phyloP scores from a whole-genome alignment of 2,888 invertebrate species.

The Ormia ochracea region DNA sequence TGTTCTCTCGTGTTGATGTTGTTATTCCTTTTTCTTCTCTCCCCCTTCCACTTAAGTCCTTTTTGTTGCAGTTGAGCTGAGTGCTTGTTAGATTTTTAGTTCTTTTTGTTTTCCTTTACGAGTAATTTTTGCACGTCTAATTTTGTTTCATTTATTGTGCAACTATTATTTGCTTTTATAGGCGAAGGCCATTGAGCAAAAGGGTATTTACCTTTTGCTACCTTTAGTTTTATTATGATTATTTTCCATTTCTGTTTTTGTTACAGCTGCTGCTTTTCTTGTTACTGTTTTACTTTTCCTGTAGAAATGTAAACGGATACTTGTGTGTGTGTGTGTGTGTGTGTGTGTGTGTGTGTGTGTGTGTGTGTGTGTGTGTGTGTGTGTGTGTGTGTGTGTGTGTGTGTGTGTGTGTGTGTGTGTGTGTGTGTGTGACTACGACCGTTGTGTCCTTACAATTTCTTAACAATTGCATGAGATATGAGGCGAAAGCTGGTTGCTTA shows the following conservation, averaged over 20 bases:
- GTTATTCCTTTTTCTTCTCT: conserved; percentile 10
- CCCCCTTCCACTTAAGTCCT: conserved; percentile 24
- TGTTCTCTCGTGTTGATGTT: conserved; percentile 32
- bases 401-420: not conserved
- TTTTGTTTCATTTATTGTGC: conserved; percentile 46
- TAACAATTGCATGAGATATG: not conserved
- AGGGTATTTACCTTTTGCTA: conserved; percentile 57
- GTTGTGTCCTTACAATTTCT: not conserved
- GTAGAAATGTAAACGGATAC: not conserved
- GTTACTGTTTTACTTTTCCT: not conserved
- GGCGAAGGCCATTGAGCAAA: conserved; percentile 61
- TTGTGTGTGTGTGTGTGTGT: not conserved
- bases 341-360: not conserved
- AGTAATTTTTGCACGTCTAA: conserved; percentile 32
- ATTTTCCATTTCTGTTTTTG: conserved; percentile 19
- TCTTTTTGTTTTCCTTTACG: not conserved
- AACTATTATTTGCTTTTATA: conserved; percentile 60
- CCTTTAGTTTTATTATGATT: conserved; percentile 7
- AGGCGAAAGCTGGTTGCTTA: not conserved
- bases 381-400: not conserved
- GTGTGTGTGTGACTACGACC: conserved; percentile 10
- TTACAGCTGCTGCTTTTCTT: conserved; percentile 24
- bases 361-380: not conserved
- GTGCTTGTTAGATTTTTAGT: conserved; percentile 17
- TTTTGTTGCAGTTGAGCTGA: conserved; percentile 44